Evolutionary conservation across 2,797 vertebrate genomes (phyloP), one percentile per base, ranked within the genome.

Genomic region (Scolopax rusticola): DNA sequence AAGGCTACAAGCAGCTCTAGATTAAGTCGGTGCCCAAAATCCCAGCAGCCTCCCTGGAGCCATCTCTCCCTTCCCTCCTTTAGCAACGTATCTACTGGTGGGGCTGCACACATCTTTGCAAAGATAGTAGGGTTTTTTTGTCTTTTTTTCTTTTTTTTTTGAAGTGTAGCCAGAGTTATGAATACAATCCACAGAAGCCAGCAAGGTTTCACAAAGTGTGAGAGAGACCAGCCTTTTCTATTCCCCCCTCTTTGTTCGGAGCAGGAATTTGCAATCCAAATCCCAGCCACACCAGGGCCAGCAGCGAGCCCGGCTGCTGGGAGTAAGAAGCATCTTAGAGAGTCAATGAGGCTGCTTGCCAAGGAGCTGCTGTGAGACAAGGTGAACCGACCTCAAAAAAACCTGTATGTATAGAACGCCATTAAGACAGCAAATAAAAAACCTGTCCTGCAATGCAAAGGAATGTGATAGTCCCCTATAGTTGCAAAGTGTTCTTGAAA

Each of bases 201-300:
- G 63, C 12, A 76, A 87, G 56, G 54, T 69, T 96, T 91, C 63
- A 51, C 51, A 1, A 86, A 95, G 91, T 48, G 82, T 89, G 84
- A 65, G 76, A 95, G 83, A 80, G 60, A 89, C 68, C 53, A 83
- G 93, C 28, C 71, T 73, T 76, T 95, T 95, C 69, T 94, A 78
- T 83, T 89, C 38, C 40, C 32, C n/a, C 11, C 12, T 87, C 96
- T 95, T 95, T 94, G 92, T 97, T 84, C 20, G 2, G 45, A 83
- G 61, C 24, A 93, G 65, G 86, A 94, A 97, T 97, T 96, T 96
- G 90, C 91, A 97, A 97, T 78, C 88, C 94, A 97, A 97, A 97
- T 97, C 94, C 61, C 76, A 57, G 82, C 50, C n/a, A 43, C 75
- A 87, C 24, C 81, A 96, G 54, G 48, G 74, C 28, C 88, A 48